phyloP scores from a whole-genome alignment of 2,113 vertebrate genomes.

The Gasterosteus aculeatus region DNA sequence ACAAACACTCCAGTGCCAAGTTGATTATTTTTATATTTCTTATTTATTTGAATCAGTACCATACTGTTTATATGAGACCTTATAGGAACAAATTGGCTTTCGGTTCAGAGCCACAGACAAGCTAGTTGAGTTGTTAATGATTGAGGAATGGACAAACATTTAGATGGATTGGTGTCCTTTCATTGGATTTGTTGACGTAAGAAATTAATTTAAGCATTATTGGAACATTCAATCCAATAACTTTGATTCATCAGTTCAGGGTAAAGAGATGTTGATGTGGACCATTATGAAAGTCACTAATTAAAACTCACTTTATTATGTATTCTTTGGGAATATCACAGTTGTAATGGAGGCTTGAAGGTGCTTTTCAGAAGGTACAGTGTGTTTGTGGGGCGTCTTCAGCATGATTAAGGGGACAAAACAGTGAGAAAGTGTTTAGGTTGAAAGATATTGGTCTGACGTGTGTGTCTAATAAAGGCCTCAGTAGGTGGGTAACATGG shows the following conservation, averaged over 20 bases:
- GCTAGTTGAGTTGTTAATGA: neutral
- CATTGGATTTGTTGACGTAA: neutral
- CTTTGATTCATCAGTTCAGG: neutral
- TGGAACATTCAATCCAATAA: neutral
- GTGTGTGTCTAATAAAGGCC: neutral
- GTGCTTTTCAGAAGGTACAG: neutral
- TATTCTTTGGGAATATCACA: too few relatives aligned
- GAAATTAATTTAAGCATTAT: neutral
- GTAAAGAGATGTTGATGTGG: conserved; percentile 19
- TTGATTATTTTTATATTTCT: neutral
- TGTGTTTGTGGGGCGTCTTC: neutral
- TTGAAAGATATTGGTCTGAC: neutral
- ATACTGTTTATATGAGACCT: neutral
- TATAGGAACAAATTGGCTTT: neutral
- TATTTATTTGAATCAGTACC: neutral
- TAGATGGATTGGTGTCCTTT: neutral
- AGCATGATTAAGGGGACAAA: neutral
- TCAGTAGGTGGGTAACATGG: neutral
- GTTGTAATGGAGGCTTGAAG: neutral
- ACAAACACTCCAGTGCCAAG: neutral
- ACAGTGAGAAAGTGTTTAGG: neutral
- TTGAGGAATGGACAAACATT: neutral
- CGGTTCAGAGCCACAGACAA: neutral
- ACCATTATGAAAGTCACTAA: conserved; percentile 41
- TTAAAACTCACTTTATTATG: too few relatives aligned